A percentile compares a stretch with the other conserved stretches of the same genome.
These are phyloP conservation scores for Chloromyia formosa DNA, from an alignment of 2,888 invertebrate genomes.

Conservation along the genomic window DNA sequence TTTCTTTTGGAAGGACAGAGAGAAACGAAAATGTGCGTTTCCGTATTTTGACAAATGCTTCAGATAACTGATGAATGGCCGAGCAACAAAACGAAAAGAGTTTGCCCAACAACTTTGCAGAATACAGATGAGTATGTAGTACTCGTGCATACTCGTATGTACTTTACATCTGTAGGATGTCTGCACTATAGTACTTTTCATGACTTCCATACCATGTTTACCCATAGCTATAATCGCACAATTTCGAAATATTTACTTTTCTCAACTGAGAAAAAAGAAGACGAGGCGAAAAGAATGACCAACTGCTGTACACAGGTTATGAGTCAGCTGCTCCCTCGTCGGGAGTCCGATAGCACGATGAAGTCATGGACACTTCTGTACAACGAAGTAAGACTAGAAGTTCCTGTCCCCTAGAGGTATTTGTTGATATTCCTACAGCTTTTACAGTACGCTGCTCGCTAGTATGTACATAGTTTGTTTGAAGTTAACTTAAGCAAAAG, in stretches of 20 bases:
- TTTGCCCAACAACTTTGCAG: neutral
- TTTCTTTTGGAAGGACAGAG: neutral
- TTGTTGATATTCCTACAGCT: slow-evolving; percentile 3
- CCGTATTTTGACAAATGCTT: neutral
- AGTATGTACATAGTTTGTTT: slow-evolving; percentile 6
- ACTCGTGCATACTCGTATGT: too few species aligned
- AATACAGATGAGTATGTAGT: too few species aligned
- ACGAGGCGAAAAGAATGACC: neutral
- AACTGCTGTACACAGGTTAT: neutral
- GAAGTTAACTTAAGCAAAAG: neutral
- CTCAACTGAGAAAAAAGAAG: neutral
- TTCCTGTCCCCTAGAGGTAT: neutral
- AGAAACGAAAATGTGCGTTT: neutral
- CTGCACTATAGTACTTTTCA: neutral
- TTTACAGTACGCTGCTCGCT: neutral
- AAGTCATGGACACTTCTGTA: neutral
- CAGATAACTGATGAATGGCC: neutral
- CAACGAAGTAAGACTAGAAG: neutral
- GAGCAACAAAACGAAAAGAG: neutral
- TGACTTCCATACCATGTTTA: neutral
- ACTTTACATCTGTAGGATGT: too few species aligned
- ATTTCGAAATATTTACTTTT: slow-evolving; percentile 15
- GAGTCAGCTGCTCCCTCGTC: neutral
- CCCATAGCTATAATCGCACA: neutral
- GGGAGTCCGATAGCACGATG: neutral